Percentiles rank a stretch among this genome's conserved stretches.
These are phyloP conservation scores for Anser brachyrhynchus DNA, from an alignment of 2,113 vertebrate species.

Conservation along the genomic window DNA sequence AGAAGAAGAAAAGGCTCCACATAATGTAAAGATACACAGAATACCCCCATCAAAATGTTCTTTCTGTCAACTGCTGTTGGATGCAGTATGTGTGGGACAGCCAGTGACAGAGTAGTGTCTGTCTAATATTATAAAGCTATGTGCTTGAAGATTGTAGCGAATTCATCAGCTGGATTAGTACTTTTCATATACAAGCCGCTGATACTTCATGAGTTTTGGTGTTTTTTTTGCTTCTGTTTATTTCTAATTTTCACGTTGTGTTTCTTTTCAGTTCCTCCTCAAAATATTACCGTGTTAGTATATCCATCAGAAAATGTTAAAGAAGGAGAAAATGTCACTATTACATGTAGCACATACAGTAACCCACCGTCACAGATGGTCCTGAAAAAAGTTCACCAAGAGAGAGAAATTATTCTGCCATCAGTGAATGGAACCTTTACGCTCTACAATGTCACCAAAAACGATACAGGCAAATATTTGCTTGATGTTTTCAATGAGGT, in stretches of 20 bases:
- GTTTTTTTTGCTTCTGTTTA: not conserved
- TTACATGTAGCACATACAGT: slow-evolving; percentile 43
- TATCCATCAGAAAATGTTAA: slow-evolving; percentile 46
- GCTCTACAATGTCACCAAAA: slow-evolving; percentile 30
- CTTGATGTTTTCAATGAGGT: slow-evolving; percentile 18
- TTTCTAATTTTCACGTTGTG: not conserved
- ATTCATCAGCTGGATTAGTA: not conserved
- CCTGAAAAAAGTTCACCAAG: slow-evolving; percentile 37
- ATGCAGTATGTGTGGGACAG: not conserved
- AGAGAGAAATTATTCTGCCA: slow-evolving; percentile 25
- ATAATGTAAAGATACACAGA: not conserved
- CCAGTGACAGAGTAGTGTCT: not conserved
- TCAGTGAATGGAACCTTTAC: slow-evolving; percentile 27
- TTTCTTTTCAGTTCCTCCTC: slow-evolving; percentile 45
- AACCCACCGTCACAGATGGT: slow-evolving; percentile 18
- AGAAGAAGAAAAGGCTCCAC: not conserved
- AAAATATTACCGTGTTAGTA: slow-evolving; percentile 28
- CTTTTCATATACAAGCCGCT: not conserved
- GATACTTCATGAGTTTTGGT: not conserved
- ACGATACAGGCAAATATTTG: not conserved
- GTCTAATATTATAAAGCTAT: not conserved
- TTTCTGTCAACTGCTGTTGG: not conserved
- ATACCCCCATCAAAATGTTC: not conserved
- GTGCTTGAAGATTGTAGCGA: not conserved
- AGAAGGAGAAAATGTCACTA: slow-evolving; percentile 46